phyloP scores from a whole-genome alignment of 2,888 invertebrate species.

The Tipula unca region DNA sequence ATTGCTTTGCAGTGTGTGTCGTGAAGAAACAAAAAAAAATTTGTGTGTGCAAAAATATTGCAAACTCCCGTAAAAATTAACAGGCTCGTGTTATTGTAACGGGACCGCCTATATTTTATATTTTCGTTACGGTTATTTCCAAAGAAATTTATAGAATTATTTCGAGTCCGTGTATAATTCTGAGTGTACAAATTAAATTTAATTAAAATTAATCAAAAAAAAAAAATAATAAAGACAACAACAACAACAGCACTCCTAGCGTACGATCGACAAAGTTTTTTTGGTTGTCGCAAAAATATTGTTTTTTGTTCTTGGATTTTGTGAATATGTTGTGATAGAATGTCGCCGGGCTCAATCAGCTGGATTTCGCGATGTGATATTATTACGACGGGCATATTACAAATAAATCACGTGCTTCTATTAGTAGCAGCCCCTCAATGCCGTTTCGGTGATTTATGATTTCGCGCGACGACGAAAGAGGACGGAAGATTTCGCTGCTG shows the following conservation, averaged over 20 bases:
- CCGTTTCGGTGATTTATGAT: not conserved
- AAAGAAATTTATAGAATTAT: not conserved
- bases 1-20: not conserved
- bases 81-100: not conserved
- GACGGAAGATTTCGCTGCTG: not conserved
- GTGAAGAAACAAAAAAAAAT: not conserved
- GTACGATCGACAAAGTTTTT: not conserved
- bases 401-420: not conserved
- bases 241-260: not conserved
- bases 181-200: not conserved
- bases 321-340: not conserved
- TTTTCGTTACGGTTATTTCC: not conserved
- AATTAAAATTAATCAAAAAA: constrained; percentile 3
- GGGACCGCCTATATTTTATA: not conserved
- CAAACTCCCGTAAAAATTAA: not conserved
- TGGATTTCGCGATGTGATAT: not conserved
- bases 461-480: not conserved
- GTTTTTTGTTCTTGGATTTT: not conserved
- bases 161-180: not conserved
- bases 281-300: not conserved
- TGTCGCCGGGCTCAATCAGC: not conserved
- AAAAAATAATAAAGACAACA: constrained; percentile 15
- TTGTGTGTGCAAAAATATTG: constrained; percentile 1
- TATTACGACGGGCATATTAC: not conserved
- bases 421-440: not conserved